Conservation (phyloP, 2,113 vertebrate genomes). For the Delphinus delphis region DNA sequence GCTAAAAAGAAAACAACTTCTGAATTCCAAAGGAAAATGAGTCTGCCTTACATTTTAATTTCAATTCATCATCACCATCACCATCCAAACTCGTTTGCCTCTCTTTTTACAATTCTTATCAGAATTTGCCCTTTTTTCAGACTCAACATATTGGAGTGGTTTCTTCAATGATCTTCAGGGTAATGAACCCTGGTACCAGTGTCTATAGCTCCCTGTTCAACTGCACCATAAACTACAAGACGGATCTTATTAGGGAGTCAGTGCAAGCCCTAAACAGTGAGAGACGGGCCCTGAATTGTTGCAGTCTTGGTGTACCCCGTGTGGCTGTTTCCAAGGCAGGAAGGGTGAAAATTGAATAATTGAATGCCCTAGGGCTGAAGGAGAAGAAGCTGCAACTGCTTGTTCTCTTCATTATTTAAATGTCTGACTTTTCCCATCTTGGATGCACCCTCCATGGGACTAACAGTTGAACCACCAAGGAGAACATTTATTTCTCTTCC, state of each 20-base stretch:
- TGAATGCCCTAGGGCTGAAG: not conserved
- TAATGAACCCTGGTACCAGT: not conserved
- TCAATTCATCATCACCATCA: not conserved
- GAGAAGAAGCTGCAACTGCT: slow-evolving; percentile 1
- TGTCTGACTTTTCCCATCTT: not conserved
- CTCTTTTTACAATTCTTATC: slow-evolving; percentile 5
- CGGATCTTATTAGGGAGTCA: not conserved
- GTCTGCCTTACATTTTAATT: not conserved
- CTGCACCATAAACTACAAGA: not conserved
- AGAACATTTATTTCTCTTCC: slow-evolving; percentile 49
- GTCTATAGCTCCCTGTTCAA: not conserved
- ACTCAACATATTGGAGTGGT: not conserved
- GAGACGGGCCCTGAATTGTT: not conserved
- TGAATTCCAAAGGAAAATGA: slow-evolving; percentile 42
- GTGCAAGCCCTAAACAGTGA: not conserved
- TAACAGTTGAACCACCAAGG: not conserved
- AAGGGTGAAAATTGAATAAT: not conserved
- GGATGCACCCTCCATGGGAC: not conserved
- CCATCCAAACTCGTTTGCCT: not conserved
- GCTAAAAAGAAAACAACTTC: slow-evolving; percentile 16
- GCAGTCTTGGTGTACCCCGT: not conserved
- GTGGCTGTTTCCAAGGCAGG: slow-evolving; percentile 42
- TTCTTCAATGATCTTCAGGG: not conserved
- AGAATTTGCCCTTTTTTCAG: slow-evolving; percentile 8
- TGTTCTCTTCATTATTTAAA: slow-evolving; percentile 53